Evolutionary conservation across 92 coral and sea anemone genomes (phyloP).

Genomic region (Blastomussa wellsi): DNA sequence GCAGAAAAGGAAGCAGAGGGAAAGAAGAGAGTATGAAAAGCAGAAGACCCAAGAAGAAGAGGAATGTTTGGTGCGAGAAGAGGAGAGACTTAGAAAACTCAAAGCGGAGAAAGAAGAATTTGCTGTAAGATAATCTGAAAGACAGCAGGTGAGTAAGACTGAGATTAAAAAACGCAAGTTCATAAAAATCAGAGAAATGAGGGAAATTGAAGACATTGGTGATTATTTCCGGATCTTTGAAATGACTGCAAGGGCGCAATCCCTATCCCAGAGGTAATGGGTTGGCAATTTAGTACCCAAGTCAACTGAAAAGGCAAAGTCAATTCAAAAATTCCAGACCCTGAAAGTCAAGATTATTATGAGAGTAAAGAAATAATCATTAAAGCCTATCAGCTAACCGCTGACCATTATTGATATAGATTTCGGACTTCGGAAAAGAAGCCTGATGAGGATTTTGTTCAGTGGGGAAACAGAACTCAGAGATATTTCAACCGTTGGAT

Average conservation of each 20-base stretch:
- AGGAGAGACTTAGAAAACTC: too few relatives aligned
- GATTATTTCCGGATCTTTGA: slow-evolving; percentile 39
- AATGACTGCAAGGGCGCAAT: slow-evolving; percentile 41
- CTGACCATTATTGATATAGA: too few relatives aligned
- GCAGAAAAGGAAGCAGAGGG: neutral
- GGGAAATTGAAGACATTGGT: slow-evolving; percentile 37
- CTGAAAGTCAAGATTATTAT: too few relatives aligned
- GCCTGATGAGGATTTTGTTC: too few relatives aligned
- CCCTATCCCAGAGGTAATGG: slow-evolving; percentile 27
- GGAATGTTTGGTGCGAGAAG: too few relatives aligned
- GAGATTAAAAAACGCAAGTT: slow-evolving; percentile 4
- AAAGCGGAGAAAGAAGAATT: neutral
- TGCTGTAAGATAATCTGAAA: neutral
- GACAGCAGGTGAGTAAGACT: neutral
- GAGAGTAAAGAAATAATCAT: too few relatives aligned
- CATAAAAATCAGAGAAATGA: slow-evolving; percentile 43
- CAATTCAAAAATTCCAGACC: slow-evolving; percentile 24
- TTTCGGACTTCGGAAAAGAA: too few relatives aligned
- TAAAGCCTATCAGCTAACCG: too few relatives aligned
- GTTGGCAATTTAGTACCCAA: slow-evolving; percentile 33
- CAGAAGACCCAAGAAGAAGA: too few relatives aligned
- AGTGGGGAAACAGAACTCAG: too few relatives aligned
- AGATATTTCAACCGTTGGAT: too few relatives aligned
- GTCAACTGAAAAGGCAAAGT: slow-evolving; percentile 34
- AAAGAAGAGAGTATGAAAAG: too few relatives aligned